Base-by-base conservation (phyloP, 2,888 invertebrate species). In the Brachyptera putata region DNA sequence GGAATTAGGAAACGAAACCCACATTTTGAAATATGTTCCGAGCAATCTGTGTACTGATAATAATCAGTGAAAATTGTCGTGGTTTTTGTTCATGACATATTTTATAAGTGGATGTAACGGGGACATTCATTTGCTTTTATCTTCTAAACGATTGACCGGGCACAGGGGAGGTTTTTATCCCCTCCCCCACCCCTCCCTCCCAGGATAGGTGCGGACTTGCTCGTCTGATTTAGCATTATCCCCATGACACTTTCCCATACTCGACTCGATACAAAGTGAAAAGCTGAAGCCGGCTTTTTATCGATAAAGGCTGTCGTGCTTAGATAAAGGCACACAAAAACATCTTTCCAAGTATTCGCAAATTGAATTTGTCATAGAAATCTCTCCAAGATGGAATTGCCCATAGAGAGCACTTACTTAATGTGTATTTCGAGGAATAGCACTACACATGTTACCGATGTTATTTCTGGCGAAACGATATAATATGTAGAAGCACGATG, bases 121-220 rank as follows among this genome's bases (percentile, higher is more conserved):
- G 53, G 36, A 53, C 53, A 53, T 53, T 53, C 53, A 30, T 53
- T 53, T 53, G 53, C 53, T 53, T 53, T 53, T 53, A 53, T 53
- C 53, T 36, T 9, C 53, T 53, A 53, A 53, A 53, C 53, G 53
- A 53, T 53, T 53, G 53, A 53, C 53, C 53, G 34, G 53, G 36
- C 53, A 22, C 36, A 4, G 53, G 53, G 36, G 53, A 53, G 34
- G 11, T 34, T 53, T 53, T 53, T 30, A 36, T 34, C 36, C 34
- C 53, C 22, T 53, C 21, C 18, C 36, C 5, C 24, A 34, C 36
- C 25, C 18, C 18, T 7, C 41, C 18, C 16, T 11, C 18, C n/a
- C n/a, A n/a, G n/a, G n/a, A n/a, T n/a, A 30, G 30, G 43, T 7
- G 43, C 11, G 43, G 43, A 21, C 3, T n/a, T 11, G 43, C 43